These are phyloP conservation scores for Ecdyonurus torrentis DNA, from an alignment of 2,888 invertebrate genomes.

Conservation along the genomic window DNA sequence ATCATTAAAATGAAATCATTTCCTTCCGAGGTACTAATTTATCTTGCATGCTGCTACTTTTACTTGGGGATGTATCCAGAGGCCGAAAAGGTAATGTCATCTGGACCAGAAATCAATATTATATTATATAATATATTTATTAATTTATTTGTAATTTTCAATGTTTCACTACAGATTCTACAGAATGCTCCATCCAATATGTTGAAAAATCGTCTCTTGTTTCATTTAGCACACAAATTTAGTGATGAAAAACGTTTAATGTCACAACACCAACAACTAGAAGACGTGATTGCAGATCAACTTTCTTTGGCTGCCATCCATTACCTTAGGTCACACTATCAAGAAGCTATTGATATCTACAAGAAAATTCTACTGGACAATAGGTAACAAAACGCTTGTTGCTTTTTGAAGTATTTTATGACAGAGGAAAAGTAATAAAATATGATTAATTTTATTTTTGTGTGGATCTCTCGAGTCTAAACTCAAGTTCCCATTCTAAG, in stretches of 20 bases:
- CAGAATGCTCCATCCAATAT: constrained; percentile 2
- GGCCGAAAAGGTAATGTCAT: constrained; percentile 38
- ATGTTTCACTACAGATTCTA: constrained; percentile 1
- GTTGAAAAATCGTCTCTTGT: constrained; percentile 60
- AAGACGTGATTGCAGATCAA: constrained; percentile 86
- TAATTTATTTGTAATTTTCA: neutral
- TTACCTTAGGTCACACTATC: constrained; percentile 89
- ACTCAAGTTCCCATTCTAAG: too few relatives aligned
- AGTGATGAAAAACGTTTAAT: constrained; percentile 72
- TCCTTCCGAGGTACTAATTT: constrained; percentile 42
- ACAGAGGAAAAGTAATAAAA: too few relatives aligned
- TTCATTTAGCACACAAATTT: constrained; percentile 88
- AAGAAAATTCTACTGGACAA: constrained; percentile 83
- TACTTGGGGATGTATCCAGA: constrained; percentile 75
- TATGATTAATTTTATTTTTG: too few relatives aligned
- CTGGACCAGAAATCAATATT: too few relatives aligned
- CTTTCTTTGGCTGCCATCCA: constrained; percentile 91
- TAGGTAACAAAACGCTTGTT: constrained; percentile 44
- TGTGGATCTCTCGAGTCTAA: too few relatives aligned
- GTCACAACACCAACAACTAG: constrained; percentile 66
- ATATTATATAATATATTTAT: neutral
- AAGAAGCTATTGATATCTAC: constrained; percentile 97
- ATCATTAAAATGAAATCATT: constrained; percentile 32
- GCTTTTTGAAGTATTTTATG: too few relatives aligned
- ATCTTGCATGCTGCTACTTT: constrained; percentile 88